Base-by-base conservation (phyloP, 1,140 invertebrate species). In the Aphelinus atriplicis region DNA sequence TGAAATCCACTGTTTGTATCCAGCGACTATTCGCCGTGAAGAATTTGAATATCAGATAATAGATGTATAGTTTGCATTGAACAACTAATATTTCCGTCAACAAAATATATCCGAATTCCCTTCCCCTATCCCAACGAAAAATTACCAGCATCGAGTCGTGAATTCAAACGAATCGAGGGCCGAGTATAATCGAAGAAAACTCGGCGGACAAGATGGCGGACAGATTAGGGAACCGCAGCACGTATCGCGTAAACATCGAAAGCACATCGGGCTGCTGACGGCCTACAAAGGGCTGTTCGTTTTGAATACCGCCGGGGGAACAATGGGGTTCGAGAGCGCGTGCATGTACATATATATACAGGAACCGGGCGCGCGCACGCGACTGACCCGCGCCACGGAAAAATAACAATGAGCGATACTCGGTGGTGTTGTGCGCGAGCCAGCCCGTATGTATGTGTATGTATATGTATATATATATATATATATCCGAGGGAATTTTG, bases 341-440 rank as follows among this genome's bases (percentile, higher is more conserved):
- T 51, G 80, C 78, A 80, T 9, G 10, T 10, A 10, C 56, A 26
- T 60, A 60, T 45, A 60, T 60, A 60, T 60, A 26, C 80, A 81
- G 26, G 26, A 26, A 26, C 26, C 26, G 26, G 26, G 26, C 26
- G 26, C 79, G 80, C 80, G 76, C 78, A 77, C 71, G 51, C 77
- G 61, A 77, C 78, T 78, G 69, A 7, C 50, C 57, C 9, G 69
- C 61, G 53, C 6, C 26, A 26, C 26, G 7, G 10, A 80, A 75
- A 76, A 79, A 80, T 79, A 82, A 84, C 83, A 84, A 84, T 84
- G 80, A 79, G 55, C 61, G 67, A 63, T 74, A 77, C 58, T 78
- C 73, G 26, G 26, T 26, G 26, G 26, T 26, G 26, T 26, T 26
- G 26, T 26, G 26, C 26, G 26, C 26, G 26, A 26, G 26, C 26